Percentiles rank a stretch among this genome's conserved stretches.
phyloP scores from a whole-genome alignment of 2,797 vertebrate species.

The Ctenosaura bakeri region DNA sequence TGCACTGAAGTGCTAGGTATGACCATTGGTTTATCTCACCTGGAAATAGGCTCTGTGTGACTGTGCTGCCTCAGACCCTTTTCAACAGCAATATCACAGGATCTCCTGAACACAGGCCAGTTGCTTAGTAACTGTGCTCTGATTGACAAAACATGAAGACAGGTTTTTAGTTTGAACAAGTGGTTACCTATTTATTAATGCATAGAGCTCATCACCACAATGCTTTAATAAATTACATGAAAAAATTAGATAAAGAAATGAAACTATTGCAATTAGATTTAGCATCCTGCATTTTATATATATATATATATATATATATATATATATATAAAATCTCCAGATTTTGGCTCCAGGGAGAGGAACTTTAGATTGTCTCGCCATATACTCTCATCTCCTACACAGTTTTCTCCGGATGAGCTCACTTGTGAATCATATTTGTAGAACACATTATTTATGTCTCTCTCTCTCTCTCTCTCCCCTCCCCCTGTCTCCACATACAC shows the following conservation, averaged over 20 bases:
- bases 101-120: background rate
- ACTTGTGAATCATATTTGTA: background rate
- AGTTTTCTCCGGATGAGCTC: constrained; percentile 3
- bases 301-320: no score
- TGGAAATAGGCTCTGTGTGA: background rate
- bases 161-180: background rate
- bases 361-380: background rate
- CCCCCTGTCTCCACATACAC: no score
- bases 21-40: background rate
- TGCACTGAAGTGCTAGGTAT: background rate
- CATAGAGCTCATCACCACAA: background rate
- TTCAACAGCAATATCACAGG: background rate
- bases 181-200: no score
- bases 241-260: background rate
- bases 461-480: no score
- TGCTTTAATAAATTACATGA: background rate
- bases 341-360: background rate
- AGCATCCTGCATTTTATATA: no score
- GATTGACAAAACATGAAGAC: no score
- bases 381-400: background rate
- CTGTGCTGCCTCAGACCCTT: background rate
- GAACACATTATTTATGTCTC: background rate
- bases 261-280: background rate
- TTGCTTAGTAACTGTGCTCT: background rate
- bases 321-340: background rate